Evolutionary conservation across 2,113 vertebrate genomes (phyloP).

Genomic region (Platysternon megacephalum): DNA sequence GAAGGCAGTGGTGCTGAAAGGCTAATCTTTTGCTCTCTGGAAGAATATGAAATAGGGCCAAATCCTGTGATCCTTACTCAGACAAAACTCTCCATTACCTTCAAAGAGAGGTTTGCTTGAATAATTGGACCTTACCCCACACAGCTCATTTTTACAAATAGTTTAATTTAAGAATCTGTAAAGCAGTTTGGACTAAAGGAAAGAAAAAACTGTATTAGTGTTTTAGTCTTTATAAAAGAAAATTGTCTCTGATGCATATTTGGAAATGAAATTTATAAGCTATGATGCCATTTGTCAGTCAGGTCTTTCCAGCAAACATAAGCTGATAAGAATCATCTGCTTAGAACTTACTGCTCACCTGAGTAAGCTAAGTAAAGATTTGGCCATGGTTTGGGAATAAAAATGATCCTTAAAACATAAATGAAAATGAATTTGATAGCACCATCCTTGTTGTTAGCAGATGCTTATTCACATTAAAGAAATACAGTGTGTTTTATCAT

Average conservation of each 20-base stretch:
- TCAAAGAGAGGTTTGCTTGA: not conserved
- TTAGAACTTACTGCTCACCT: not conserved
- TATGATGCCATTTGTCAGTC: not conserved
- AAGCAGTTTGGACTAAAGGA: not conserved
- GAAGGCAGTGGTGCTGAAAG: constrained; percentile 8
- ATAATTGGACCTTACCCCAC: not conserved
- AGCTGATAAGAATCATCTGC: not conserved
- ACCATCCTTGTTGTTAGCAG: not conserved
- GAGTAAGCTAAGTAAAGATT: not conserved
- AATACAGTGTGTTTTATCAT: not conserved
- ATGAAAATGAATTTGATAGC: not conserved
- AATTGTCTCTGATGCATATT: not conserved
- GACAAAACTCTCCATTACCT: not conserved
- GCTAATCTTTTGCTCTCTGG: not conserved
- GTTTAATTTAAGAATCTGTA: not conserved
- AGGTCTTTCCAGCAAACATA: not conserved
- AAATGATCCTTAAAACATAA: not conserved
- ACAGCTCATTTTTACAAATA: not conserved
- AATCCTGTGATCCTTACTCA: not conserved
- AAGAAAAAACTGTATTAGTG: not conserved
- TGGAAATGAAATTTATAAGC: not conserved
- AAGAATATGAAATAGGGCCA: not conserved
- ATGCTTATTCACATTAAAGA: not conserved
- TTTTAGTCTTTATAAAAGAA: not conserved
- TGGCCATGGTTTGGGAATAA: not conserved